Evolutionary conservation across 2,888 invertebrate species (phyloP), one percentile per base, ranked within the genome.

Genomic region (Drosophila limbata): DNA sequence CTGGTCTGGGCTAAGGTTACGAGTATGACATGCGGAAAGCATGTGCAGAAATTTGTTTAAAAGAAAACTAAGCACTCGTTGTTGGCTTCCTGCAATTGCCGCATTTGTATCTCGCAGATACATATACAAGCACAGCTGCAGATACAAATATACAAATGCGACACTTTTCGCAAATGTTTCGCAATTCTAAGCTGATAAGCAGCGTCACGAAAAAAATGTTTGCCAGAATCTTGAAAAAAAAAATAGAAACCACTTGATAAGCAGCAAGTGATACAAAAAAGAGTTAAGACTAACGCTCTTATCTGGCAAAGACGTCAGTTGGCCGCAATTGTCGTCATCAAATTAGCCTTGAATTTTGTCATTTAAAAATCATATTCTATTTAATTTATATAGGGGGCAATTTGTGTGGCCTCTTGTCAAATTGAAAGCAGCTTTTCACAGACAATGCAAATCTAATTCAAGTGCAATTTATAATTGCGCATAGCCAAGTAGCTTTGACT

Each of bases 1-100:
- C 68, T 64, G 82, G 79, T 84, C 85, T 85, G 84, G 85, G 83
- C 88, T 76, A 88, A 86, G 85, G 85, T 89, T 86, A 33, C 21
- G 33, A 44, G 19, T 35, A 35, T 89, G 83, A 84, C 88, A 85
- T 74, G 82, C 67, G 65, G 64, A 77, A 69, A 62, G 31, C 67
- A 68, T 67, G 69, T 68, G 74, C 66, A 62, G n/a, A 64, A 69
- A 73, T 84, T 77, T 69, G 82, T 61, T 66, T 56, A 40, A 47
- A 39, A 40, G 15, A 45, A 31, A 56, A 39, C 37, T 8, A 21
- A 42, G 10, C n/a, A 19, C 28, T 51, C 63, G 10, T 44, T 33
- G 47, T 47, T 50, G 33, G 33, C 21, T 51, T 21, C 68, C 42
- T 66, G 56, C 74, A 81, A 73, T 81, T 88, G 87, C 85, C 89